Evolutionary conservation across 53 echinoderm and acorn worm genomes (phyloP), one percentile per base, ranked within the genome.

Genomic region (Mesocentrotus franciscanus): DNA sequence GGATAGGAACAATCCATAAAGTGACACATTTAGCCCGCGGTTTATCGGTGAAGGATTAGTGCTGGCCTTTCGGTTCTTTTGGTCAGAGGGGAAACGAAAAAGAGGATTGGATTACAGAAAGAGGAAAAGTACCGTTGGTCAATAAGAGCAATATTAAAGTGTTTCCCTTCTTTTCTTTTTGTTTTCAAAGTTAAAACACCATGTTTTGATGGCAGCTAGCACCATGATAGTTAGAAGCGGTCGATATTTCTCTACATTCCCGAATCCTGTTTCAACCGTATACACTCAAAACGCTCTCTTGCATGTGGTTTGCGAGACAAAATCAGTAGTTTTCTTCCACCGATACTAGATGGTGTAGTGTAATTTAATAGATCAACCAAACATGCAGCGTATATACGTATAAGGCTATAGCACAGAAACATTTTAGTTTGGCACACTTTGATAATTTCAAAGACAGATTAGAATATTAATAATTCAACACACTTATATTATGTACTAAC

Each of bases 31-130:
- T 87, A 11, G 87, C 87, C n/a, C 59, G 58, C 11, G 58, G 87
- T 57, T 57, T 56, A 56, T 87, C n/a, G 58, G 56, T 7, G 87
- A 20, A 29, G 87, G 87, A 59, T 87, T 57, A 87, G 29, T 14
- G n/a, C 87, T 13, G 87, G 56, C n/a, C 58, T 58, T 87, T 57
- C 26, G n/a, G 87, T 26, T n/a, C 87, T 27, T 56, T 57, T 87
- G 56, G 87, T 56, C 58, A 29, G 8, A 9, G 49, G 42, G 84
- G 49, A 15, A n/a, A 58, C 8, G 13, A 59, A 11, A n/a, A 87
- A 87, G 87, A 87, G 87, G 57, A 87, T 87, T 58, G 29, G 58
- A 87, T 87, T 87, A 57, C 26, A 87, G 87, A 57, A 57, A 57
- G 58, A 27, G 49, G 58, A 12, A 56, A 13, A 27, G n/a, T 8